These are phyloP conservation scores for Aphidius ervi DNA, from an alignment of 1,140 invertebrate genomes.

Conservation along the genomic window DNA sequence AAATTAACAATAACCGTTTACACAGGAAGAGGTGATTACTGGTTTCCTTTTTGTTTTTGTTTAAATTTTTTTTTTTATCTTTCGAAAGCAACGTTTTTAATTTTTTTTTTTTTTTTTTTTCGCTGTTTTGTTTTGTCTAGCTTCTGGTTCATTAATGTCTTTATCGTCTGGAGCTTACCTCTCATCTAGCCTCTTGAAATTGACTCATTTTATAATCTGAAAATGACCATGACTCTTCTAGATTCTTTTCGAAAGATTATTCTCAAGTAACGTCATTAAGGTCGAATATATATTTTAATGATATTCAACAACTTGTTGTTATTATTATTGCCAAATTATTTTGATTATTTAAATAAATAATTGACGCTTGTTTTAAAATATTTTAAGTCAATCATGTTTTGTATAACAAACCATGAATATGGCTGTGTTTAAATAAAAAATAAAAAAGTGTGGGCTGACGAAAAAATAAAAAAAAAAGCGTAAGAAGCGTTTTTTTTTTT, in stretches of 20 bases:
- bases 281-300: slow-evolving; percentile 52
- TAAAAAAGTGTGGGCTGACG: too few species aligned
- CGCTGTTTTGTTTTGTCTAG: slow-evolving; percentile 15
- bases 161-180: slow-evolving; percentile 23
- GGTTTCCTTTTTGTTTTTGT: slow-evolving; percentile 4
- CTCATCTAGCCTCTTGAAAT: slow-evolving; percentile 10
- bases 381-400: too few species aligned
- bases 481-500: too few species aligned
- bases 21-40: slow-evolving; percentile 5
- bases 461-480: too few species aligned
- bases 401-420: too few species aligned
- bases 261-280: slow-evolving; percentile 45
- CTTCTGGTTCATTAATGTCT: slow-evolving; percentile 23
- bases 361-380: too few species aligned
- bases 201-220: slow-evolving; percentile 27
- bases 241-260: not conserved
- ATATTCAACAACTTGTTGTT: slow-evolving; percentile 32
- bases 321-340: too few species aligned
- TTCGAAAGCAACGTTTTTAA: not conserved
- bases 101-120: slow-evolving; percentile 15
- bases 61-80: slow-evolving; percentile 3
- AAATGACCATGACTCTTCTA: slow-evolving; percentile 35
- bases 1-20: slow-evolving; percentile 8
- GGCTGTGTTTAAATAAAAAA: too few species aligned
- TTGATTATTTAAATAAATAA: too few species aligned